phyloP scores from a whole-genome alignment of 64 coral and sea anemone species.

The Actinia tenebrosa region DNA sequence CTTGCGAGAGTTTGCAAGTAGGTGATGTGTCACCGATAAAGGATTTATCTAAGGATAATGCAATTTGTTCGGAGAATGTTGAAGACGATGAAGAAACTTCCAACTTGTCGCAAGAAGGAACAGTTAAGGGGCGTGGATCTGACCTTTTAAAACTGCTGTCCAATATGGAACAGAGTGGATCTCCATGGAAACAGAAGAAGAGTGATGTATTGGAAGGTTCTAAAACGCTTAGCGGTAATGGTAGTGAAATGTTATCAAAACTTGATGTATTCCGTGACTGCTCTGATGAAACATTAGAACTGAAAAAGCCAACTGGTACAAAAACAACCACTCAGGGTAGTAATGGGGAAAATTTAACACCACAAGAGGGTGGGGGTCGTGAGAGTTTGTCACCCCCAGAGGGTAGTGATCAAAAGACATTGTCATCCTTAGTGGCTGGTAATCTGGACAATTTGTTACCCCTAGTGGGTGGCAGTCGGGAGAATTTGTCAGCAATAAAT shows the following conservation, averaged over 20 bases:
- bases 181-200: neutral
- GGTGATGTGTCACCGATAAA: neutral
- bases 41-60: neutral
- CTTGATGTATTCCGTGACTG: neutral
- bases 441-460: neutral
- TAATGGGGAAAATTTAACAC: neutral
- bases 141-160: neutral
- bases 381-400: neutral
- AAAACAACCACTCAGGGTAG: neutral
- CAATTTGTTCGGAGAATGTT: neutral
- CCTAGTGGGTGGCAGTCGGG: neutral
- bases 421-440: neutral
- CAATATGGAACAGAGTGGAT: neutral
- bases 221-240: neutral
- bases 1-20: conserved; percentile 3
- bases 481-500: neutral
- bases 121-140: neutral
- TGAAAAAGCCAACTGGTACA: neutral
- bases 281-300: neutral
- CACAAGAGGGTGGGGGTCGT: neutral
- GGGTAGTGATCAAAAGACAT: neutral
- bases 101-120: neutral
- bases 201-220: neutral
- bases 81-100: neutral
- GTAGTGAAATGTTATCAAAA: neutral